Base-by-base conservation (phyloP, 2,113 vertebrate species). In the Melanotaenia duboulayi region DNA sequence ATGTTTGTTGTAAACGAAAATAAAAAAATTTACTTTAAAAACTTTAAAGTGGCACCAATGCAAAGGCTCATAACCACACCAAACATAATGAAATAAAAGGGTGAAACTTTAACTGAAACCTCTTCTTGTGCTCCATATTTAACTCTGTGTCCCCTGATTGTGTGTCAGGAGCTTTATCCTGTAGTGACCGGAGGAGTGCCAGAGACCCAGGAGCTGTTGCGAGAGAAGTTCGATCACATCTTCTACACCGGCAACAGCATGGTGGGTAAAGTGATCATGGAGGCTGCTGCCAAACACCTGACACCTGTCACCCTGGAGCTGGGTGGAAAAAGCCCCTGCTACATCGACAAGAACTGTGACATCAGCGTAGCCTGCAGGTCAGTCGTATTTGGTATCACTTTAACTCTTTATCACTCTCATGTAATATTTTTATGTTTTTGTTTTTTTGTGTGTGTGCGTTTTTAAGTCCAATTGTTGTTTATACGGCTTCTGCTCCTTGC, bases 241-340 rank as follows among this genome's bases (percentile, higher is more conserved):
- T 91, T 99, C 54, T 99, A 97, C 84, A 99, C 96, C 0, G 97
- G 97, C 5, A 97, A 84, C 90, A 16, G 94, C 0, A 0, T 19
- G 0, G 96, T 99, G 52, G 98, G 95, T 22, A 96, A 90, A 75
- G 69, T 97, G 0, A 90, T 98, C 46, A 97, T 99, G 97, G 92
- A 91, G 24, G 97, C 96, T 0, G 97, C 97, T 0, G 92, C 96
- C 73, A 95, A 95, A 77, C 83, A 97, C 86, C 92, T 99, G 81
- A 99, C 97, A 0, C 98, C 97, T 0, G 93, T 97, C 77, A 98
- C 95, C 0, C 94, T 98, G 91, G 98, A 97, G 91, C 92, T 99
- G 52, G 98, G 97, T 0, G 97, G 97, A 19, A 99, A 99, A 84
- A 98, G 93, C 76, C 97, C 97, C 46, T 99, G 97, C 86, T 98